A percentile compares a stretch with the other conserved stretches of the same genome.
Conservation (phyloP, 53 echinoderm and acorn worm genomes). For the Echinarachnius parma region DNA sequence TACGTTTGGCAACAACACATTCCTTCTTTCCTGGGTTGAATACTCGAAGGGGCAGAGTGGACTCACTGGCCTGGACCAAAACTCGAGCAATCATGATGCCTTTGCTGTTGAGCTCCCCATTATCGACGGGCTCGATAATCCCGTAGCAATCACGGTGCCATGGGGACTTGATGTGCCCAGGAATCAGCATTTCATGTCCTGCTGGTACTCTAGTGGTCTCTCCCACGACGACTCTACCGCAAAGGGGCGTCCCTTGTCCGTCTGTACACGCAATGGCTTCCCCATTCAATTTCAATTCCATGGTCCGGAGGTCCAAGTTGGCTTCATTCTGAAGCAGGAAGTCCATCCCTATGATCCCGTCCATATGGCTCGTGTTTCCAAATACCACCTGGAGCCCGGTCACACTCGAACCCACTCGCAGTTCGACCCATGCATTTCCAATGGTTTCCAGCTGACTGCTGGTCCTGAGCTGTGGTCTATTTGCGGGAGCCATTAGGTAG, state of each 20-base stretch:
- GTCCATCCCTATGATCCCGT: conserved; percentile 46
- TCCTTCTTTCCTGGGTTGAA: conserved; percentile 35
- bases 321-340: conserved; percentile 4
- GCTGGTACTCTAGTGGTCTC: conserved; percentile 24
- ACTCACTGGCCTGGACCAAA: conserved; percentile 1
- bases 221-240: conserved; percentile 26
- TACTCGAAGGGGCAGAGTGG: conserved; percentile 23
- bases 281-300: conserved; percentile 24
- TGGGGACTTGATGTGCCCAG: conserved; percentile 4
- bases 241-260: conserved; percentile 7
- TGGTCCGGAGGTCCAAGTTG: conserved; percentile 17
- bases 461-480: not conserved
- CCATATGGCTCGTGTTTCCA: not conserved
- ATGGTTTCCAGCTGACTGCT: not conserved
- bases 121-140: conserved; percentile 39
- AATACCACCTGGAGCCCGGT: conserved; percentile 7
- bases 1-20: conserved; percentile 17
- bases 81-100: conserved; percentile 41
- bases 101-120: conserved; percentile 1
- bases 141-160: not conserved
- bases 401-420: conserved; percentile 18
- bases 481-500: conserved; percentile 14
- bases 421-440: conserved; percentile 18
- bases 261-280: conserved; percentile 28
- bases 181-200: conserved; percentile 38